Percentiles rank a stretch among this genome's conserved stretches.
phyloP scores from a whole-genome alignment of 2,888 invertebrate genomes.

The Pyrrhosoma nymphula region DNA sequence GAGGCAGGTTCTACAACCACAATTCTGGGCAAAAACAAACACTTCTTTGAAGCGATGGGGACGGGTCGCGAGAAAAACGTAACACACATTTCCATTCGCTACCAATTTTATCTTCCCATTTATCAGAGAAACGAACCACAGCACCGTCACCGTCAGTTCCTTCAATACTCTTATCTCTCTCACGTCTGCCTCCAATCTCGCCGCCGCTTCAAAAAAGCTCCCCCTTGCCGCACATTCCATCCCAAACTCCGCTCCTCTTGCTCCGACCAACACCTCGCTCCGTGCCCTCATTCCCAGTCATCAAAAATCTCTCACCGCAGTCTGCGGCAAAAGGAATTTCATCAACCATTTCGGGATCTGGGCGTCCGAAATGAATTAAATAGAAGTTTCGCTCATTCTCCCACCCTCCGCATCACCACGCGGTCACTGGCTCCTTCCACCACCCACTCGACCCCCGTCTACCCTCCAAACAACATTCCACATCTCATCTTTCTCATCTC shows the following conservation, averaged over 20 bases:
- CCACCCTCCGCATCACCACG: too few species aligned
- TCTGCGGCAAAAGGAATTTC: not conserved
- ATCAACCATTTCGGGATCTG: not conserved
- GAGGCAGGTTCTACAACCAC: too few species aligned
- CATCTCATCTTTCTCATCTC: not conserved
- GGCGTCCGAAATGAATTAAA: not conserved
- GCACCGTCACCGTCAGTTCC: not conserved
- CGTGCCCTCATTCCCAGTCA: not conserved
- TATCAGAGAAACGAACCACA: not conserved
- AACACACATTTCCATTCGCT: not conserved
- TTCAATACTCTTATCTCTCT: too few species aligned
- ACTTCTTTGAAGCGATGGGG: too few species aligned
- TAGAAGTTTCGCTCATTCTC: too few species aligned
- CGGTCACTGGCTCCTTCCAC: too few species aligned
- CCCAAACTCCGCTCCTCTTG: not conserved
- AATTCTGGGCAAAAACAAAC: too few species aligned
- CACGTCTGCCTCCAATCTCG: not conserved
- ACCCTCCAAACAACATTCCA: too few species aligned
- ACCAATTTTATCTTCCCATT: not conserved
- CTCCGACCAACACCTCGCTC: not conserved
- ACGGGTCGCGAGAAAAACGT: not conserved
- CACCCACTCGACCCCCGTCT: too few species aligned
- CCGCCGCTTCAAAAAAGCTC: not conserved
- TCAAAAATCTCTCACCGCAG: not conserved
- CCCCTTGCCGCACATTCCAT: not conserved